These are phyloP conservation scores for Neodiprion lecontei DNA, from an alignment of 1,140 invertebrate species.

Conservation along the genomic window DNA sequence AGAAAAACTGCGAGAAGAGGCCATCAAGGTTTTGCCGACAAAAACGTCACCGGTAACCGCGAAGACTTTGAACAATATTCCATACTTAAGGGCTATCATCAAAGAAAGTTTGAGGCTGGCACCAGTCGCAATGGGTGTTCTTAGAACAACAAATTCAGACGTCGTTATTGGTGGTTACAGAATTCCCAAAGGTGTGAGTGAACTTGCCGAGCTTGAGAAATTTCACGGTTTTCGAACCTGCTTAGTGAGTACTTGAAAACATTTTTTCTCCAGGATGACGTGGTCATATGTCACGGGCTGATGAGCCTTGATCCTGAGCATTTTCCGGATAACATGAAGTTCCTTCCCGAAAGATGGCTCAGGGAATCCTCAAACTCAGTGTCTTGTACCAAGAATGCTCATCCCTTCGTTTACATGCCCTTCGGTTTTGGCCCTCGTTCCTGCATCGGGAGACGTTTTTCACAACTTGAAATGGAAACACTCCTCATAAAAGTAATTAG, in stretches of 20 bases:
- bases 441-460: constrained; percentile 58
- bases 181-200: constrained; percentile 59
- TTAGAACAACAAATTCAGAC: constrained; percentile 55
- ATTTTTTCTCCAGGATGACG: constrained; percentile 52
- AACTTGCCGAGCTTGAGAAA: constrained; percentile 11
- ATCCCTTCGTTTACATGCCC: constrained; percentile 70
- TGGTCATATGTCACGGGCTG: constrained; percentile 57
- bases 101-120: constrained; percentile 70
- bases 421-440: constrained; percentile 69
- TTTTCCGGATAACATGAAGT: constrained; percentile 55
- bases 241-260: constrained; percentile 1
- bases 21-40: constrained; percentile 58
- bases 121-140: constrained; percentile 57
- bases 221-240: background rate
- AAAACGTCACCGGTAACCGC: constrained; percentile 60
- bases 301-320: constrained; percentile 51
- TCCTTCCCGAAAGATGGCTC: constrained; percentile 62
- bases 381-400: constrained; percentile 48
- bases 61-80: constrained; percentile 62
- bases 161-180: constrained; percentile 55
- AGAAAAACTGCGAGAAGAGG: constrained; percentile 71
- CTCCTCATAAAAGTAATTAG: constrained; percentile 49
- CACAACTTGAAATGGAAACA: constrained; percentile 58
- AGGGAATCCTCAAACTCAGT: constrained; percentile 41
- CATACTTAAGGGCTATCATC: constrained; percentile 71